Conservation (phyloP, 2,888 invertebrate genomes). For the Cheilosia scutellata region DNA sequence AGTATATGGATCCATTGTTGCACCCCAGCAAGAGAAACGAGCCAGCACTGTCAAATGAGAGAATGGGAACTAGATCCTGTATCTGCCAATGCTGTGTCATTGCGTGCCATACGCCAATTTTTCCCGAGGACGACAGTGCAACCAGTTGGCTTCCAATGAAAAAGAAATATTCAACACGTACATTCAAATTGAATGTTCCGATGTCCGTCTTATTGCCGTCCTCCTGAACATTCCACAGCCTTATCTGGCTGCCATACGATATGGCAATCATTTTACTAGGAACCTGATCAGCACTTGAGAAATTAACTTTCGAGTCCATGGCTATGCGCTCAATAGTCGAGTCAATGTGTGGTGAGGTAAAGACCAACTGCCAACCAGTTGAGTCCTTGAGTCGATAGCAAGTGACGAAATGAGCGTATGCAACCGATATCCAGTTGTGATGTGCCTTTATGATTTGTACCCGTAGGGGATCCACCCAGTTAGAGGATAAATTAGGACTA, state of each 20-base stretch:
- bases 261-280: slow-evolving; percentile 93
- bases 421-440: slow-evolving; percentile 99
- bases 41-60: slow-evolving; percentile 98
- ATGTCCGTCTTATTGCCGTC: slow-evolving; percentile 90
- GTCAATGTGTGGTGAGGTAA: slow-evolving; percentile 96
- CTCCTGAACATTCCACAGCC: slow-evolving; percentile 92
- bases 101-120: slow-evolving; percentile 99
- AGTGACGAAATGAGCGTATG: slow-evolving; percentile 97
- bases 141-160: slow-evolving; percentile 99
- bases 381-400: slow-evolving; percentile 98
- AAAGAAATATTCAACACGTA: slow-evolving; percentile 97
- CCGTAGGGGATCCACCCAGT: slow-evolving; percentile 93
- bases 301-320: slow-evolving; percentile 89
- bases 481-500: slow-evolving; percentile 85
- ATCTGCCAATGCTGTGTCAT: slow-evolving; percentile 99
- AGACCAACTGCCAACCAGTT: slow-evolving; percentile 97
- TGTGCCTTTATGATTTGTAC: slow-evolving; percentile 98
- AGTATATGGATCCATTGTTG: slow-evolving; percentile 98
- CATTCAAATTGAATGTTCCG: slow-evolving; percentile 95
- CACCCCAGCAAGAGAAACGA: slow-evolving; percentile 97
- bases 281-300: slow-evolving; percentile 85
- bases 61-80: slow-evolving; percentile 97
- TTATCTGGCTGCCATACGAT: slow-evolving; percentile 90
- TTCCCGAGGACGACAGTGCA: slow-evolving; percentile 95
- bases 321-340: slow-evolving; percentile 95